A percentile compares a stretch with the other conserved stretches of the same genome.
Evolutionary conservation across 1,140 invertebrate genomes (phyloP).

Genomic region (Ceratina japonica): DNA sequence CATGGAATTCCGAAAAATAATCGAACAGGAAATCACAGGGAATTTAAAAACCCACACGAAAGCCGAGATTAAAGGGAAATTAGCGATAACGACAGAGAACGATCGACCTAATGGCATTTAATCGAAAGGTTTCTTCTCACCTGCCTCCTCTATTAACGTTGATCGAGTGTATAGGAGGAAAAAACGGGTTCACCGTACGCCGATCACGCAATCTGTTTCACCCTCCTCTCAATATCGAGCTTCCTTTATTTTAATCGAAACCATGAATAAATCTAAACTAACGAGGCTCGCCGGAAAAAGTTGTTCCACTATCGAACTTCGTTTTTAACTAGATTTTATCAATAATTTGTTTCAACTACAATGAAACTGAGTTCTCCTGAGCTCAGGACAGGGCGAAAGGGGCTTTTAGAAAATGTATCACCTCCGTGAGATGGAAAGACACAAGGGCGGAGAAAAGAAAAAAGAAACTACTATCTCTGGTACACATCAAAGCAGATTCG

Average conservation of each 20-base stretch:
- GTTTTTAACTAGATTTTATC: too few relatives aligned
- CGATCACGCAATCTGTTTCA: background rate
- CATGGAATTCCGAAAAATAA: constrained; percentile 3
- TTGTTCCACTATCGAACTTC: too few relatives aligned
- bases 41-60: background rate
- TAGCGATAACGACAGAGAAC: constrained; percentile 23
- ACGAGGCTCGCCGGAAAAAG: too few relatives aligned
- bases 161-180: constrained; percentile 4
- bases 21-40: background rate
- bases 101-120: constrained; percentile 42
- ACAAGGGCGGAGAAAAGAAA: background rate
- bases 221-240: too few relatives aligned
- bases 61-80: constrained; percentile 23
- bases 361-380: too few relatives aligned
- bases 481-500: constrained; percentile 72
- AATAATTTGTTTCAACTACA: too few relatives aligned
- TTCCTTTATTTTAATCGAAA: too few relatives aligned
- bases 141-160: constrained; percentile 18
- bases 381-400: too few relatives aligned
- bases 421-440: too few relatives aligned
- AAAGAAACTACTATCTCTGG: constrained; percentile 54
- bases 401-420: too few relatives aligned
- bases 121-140: constrained; percentile 39
- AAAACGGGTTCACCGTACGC: background rate
- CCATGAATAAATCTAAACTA: too few relatives aligned